These are phyloP conservation scores for Drosophila koepferae DNA, from an alignment of 2,888 invertebrate species.

Conservation along the genomic window DNA sequence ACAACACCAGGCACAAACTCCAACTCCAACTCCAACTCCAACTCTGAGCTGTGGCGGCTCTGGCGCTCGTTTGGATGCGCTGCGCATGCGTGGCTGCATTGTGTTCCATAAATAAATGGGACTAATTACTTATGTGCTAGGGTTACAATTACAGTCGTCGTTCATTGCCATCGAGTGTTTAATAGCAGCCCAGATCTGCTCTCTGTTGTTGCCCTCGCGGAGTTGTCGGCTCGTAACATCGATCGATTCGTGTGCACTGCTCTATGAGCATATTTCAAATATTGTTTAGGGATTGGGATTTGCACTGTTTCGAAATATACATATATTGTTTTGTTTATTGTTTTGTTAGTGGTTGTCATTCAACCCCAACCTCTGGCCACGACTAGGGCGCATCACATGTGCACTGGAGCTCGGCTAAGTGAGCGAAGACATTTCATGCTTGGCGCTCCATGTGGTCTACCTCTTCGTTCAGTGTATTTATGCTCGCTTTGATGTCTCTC, in stretches of 20 bases:
- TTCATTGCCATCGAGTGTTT: slow-evolving; percentile 58
- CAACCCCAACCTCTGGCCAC: not conserved
- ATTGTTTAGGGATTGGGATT: slow-evolving; percentile 43
- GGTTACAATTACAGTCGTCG: slow-evolving; percentile 65
- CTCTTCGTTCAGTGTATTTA: slow-evolving; percentile 31
- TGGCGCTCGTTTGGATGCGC: not conserved
- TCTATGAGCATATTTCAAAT: slow-evolving; percentile 20
- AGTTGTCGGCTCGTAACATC: slow-evolving; percentile 45
- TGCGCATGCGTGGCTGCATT: slow-evolving; percentile 65
- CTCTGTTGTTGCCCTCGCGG: slow-evolving; percentile 63
- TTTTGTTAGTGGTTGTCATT: slow-evolving; percentile 50
- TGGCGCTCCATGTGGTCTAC: slow-evolving; percentile 58
- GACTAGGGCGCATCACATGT: slow-evolving; percentile 20
- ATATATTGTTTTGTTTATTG: slow-evolving; percentile 49
- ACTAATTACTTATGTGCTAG: slow-evolving; percentile 75
- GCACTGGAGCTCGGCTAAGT: slow-evolving; percentile 26
- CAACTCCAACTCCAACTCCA: not conserved
- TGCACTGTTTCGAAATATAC: slow-evolving; percentile 46
- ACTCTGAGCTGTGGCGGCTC: slow-evolving; percentile 2
- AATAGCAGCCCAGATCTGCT: slow-evolving; percentile 32
- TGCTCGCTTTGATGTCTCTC: slow-evolving; percentile 33
- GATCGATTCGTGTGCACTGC: slow-evolving; percentile 29
- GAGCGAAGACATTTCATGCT: slow-evolving; percentile 31
- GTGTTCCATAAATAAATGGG: slow-evolving; percentile 69
- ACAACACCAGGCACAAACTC: slow-evolving; percentile 16